Evolutionary conservation across 2,797 vertebrate species (phyloP), one percentile per base, ranked within the genome.

Genomic region (Trichosurus vulpecula): DNA sequence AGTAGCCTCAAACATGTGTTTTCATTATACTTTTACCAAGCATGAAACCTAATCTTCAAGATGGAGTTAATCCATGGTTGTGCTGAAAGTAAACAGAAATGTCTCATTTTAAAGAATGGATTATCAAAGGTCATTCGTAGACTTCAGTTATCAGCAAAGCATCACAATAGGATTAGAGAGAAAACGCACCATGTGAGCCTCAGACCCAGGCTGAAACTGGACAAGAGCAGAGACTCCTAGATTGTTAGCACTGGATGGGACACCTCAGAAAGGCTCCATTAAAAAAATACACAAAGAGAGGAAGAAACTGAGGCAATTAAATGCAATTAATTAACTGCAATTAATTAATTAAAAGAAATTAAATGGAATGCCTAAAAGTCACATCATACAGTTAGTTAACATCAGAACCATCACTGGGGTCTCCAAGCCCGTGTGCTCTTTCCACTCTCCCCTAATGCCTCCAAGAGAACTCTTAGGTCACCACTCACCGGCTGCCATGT

Each of bases 1-100:
- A 90, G 52, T 54, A 81, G 0, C 92, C 96, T 95, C 47, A 95
- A 95, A 96, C 30, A 93, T 54, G 89, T 52, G 16, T 12, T 96
- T 96, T 97, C 47, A 94, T 97, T 94, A 74, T 95, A 91, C 47
- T 2, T 61, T 87, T 81, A 96, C 92, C 2, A 93, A 95, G 47
- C 10, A 95, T 41, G 74, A 92, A 93, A 51, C 92, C 92, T 95
- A 93, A 95, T 94, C n/a, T 92, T 96, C 31, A 93, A 19, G 10
- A 58, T 81, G 74, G 27, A 29, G 87, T 31, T 94, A 52, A 93
- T 92, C 57, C 87, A 90, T 9, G 92, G 47, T 89, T 55, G 91
- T 6, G 90, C 92, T 52, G 55, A 96, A 95, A 97, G 89, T 95
- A 55, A 95, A 95, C 95, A 1, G 91, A 14, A 96, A 91, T 41